Conservation (phyloP, 2,113 vertebrate genomes). For the Prionailurus bengalensis region DNA sequence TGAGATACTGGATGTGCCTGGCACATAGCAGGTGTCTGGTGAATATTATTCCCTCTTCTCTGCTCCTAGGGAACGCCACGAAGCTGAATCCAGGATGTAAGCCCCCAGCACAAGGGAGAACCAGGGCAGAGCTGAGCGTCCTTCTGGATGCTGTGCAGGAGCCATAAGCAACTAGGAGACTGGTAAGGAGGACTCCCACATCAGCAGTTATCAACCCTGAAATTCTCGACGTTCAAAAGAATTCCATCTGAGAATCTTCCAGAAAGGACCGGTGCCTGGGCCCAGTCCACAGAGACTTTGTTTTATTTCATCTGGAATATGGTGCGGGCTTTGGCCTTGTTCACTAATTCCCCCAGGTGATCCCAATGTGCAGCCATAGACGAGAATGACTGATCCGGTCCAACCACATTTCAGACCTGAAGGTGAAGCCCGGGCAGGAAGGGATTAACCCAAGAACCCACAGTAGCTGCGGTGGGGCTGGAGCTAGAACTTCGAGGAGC, state of each 20-base stretch:
- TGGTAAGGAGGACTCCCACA: background rate
- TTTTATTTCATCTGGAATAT: background rate
- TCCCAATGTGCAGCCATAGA: background rate
- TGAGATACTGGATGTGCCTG: background rate
- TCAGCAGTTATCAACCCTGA: background rate
- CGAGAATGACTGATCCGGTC: background rate
- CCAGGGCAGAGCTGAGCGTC: background rate
- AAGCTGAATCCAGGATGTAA: background rate
- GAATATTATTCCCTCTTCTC: background rate
- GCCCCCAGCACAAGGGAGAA: background rate
- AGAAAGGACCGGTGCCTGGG: background rate
- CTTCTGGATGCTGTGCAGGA: background rate
- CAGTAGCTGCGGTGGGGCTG: background rate
- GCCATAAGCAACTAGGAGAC: background rate
- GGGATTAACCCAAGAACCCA: background rate
- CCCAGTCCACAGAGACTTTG: background rate
- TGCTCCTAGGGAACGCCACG: background rate
- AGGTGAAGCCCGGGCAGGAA: background rate
- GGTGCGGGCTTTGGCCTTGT: background rate
- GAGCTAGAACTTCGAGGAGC: background rate
- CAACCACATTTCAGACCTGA: background rate
- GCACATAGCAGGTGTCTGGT: background rate
- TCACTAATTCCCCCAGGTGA: background rate
- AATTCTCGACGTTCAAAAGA: background rate
- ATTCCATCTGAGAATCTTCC: background rate